Base-by-base conservation (phyloP, 2,888 invertebrate genomes). In the Drosophila dives region DNA sequence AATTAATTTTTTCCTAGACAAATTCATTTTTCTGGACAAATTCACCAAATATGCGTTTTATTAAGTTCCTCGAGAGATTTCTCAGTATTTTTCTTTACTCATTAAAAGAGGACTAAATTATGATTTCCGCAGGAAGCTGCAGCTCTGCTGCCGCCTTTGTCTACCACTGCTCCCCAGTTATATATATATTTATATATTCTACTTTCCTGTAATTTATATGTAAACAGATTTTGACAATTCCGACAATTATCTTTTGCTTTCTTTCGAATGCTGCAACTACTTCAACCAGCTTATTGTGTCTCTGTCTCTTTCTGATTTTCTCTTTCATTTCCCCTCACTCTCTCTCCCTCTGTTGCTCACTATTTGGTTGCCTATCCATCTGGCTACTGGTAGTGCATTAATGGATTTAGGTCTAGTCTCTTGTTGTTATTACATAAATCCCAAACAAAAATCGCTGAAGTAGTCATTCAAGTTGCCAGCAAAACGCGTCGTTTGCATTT, bases 391-490 rank as follows among this genome's bases (percentile, higher is more conserved):
- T 29, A 36, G 45, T 58, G 20, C 53, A 38, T 38, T 55, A 33
- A 49, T 40, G 59, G 17, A 49, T 49, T 49, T 58, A 12, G 45
- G 51, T 38, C 61, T 53, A 20, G 59, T 60, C n/a, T 38, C 58
- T 34, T 58, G 54, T 63, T 60, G 68, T 63, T 70, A 63, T 83
- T 83, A 67, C 80, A 75, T 80, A 78, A 85, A 70, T 60, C 33
- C 58, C 53, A 33, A 36, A 55, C 60, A 64, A 67, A 77, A 55
- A 53, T 36, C 48, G 26, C 53, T 55, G 63, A 68, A 64, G 65
- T 40, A 42, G 63, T 33, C 49, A 38, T 12, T 40, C 62, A 51
- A 67, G 62, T 51, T 71, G 42, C 34, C 49, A 34, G n/a, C n/a
- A 26, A 48, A 48, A 17, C 72, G 59, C 45, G 54, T 61, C 65